These are phyloP conservation scores for Pelodytes ibericus DNA, from an alignment of 2,797 vertebrate species.

Conservation along the genomic window DNA sequence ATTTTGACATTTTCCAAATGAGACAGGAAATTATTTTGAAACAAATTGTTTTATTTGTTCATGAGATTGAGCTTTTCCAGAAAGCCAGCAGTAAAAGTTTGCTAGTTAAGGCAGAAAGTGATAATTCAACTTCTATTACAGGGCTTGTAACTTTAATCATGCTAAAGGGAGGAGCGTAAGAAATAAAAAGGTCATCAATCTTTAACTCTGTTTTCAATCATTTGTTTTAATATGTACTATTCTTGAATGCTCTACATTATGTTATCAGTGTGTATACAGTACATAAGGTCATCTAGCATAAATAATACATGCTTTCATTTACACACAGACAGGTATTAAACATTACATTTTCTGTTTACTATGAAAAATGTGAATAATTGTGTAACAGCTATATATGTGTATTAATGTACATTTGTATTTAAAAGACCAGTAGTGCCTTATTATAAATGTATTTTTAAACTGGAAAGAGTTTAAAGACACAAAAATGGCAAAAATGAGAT, in stretches of 20 bases:
- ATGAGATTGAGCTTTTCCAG: conserved; percentile 4
- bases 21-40: conserved; percentile 20
- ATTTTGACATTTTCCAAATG: conserved; percentile 18
- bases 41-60: conserved; percentile 27
- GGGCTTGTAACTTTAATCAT: background rate
- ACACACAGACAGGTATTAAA: no score
- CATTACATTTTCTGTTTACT: no score
- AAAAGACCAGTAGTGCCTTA: no score
- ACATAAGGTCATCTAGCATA: no score
- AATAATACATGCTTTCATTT: no score
- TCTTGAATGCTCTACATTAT: background rate
- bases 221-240: no score
- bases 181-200: conserved; percentile 11
- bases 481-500: no score
- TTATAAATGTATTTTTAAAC: no score
- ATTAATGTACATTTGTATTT: no score
- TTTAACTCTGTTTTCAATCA: background rate
- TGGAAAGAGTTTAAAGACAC: no score
- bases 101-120: background rate
- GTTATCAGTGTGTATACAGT: background rate
- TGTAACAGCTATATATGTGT: no score
- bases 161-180: background rate
- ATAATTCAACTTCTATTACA: conserved; percentile 14
- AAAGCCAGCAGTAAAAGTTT: conserved; percentile 9
- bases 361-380: no score